Conservation (phyloP, 2,888 invertebrate genomes). For the Lottia scabra region DNA sequence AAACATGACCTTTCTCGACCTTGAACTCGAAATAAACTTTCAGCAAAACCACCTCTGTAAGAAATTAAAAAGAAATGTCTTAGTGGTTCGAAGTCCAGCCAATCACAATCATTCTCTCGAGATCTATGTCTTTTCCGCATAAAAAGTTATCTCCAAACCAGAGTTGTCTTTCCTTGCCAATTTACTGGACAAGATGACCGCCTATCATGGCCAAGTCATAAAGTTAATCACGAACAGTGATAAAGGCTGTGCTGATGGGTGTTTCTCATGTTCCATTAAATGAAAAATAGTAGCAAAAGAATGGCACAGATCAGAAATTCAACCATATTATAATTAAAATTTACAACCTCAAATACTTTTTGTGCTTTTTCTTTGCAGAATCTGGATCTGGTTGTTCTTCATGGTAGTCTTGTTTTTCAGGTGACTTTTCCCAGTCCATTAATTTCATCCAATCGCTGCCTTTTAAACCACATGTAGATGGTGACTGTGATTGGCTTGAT, state of each 20-base stretch:
- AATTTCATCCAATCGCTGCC: slow-evolving; percentile 34
- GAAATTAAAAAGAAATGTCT: not conserved
- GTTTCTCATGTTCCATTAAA: no score
- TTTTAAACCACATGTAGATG: slow-evolving; percentile 15
- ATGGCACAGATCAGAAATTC: not conserved
- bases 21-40: slow-evolving; percentile 41
- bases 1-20: slow-evolving; percentile 45
- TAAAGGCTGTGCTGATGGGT: no score
- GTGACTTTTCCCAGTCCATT: slow-evolving; percentile 28
- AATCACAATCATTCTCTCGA: no score
- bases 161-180: no score
- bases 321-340: not conserved
- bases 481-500: slow-evolving; percentile 15
- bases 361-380: slow-evolving; percentile 32
- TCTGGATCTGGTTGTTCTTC: slow-evolving; percentile 16
- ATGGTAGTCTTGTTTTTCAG: slow-evolving; percentile 20
- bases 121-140: no score
- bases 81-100: no score
- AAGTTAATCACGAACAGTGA: no score
- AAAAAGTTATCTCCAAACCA: no score
- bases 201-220: no score
- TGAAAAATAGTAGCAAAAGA: no score
- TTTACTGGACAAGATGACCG: no score
- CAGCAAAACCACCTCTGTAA: slow-evolving; percentile 50
- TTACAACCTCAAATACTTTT: slow-evolving; percentile 25